Base-by-base conservation (phyloP, 1,140 invertebrate genomes). In the Drosophila azteca region DNA sequence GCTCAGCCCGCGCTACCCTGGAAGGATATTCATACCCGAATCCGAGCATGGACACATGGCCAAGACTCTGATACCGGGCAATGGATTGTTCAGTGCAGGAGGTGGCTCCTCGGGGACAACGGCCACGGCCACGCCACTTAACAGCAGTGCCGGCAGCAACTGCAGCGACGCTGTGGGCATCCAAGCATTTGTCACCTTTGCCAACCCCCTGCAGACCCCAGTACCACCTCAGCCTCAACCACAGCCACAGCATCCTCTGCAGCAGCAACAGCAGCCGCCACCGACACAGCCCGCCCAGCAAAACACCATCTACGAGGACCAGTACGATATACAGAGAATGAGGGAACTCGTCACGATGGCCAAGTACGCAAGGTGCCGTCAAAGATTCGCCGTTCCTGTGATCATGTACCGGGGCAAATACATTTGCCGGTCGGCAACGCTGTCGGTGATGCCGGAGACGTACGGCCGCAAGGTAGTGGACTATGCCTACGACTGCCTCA, bases 361-460 rank as follows among this genome's bases (percentile, higher is more conserved):
- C 11, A 93, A 94, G 82, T 93, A 93, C 77, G 94, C 94, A 4
- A 79, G 92, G 72, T 96, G 96, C 92, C 93, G 96, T 62, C 94
- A 95, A 61, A 93, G 96, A 80, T 97, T 97, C 93, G 95, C 95
- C 31, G 92, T 96, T 43, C 96, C 96, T 41, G 96, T 97, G 4
- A 97, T 97, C 77, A 92, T 97, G 49, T 96, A 94, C 83, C 94
- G 95, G 65, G 95, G 95, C 50, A 96, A 96, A 92, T 94, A 95
- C 65, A 93, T 96, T 31, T 95, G 95, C 90, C 93, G 95, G 43
- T 96, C 95, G 13, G 93, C 95, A 2, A 96, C 95, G 1, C 78
- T 96, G 11, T 94, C 95, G 22, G 94, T 95, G 52, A 95, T 95
- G 52, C 94, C 95, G 7, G 96, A 97, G 92, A 95, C 96, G 69